Evolutionary conservation across 2,797 vertebrate species (phyloP).

Genomic region (Enteromius mattozi): DNA sequence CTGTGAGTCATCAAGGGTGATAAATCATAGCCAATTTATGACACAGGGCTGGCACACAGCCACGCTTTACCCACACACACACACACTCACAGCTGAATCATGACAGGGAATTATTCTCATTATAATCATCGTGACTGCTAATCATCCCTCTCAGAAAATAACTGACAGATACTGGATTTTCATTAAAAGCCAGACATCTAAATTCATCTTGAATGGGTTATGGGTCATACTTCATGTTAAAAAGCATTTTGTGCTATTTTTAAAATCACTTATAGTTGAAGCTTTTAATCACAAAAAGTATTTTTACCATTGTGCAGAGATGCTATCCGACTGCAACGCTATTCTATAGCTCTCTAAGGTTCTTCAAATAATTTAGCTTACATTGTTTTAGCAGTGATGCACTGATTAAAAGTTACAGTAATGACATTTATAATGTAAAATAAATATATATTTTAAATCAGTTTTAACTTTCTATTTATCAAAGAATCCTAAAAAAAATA

Average conservation of each 20-base stretch:
- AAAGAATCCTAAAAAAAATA: neutral
- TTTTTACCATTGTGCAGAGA: neutral
- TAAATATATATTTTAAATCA: neutral
- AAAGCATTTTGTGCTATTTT: neutral
- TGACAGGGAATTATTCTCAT: conserved; percentile 5
- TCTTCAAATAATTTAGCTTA: too few relatives aligned
- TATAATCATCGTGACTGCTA: conserved; percentile 1
- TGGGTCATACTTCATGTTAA: neutral
- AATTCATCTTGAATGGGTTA: neutral
- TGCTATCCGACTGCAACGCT: neutral
- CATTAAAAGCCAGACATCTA: neutral
- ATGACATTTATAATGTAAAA: neutral
- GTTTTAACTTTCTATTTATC: neutral
- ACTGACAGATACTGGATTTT: conserved; percentile 13
- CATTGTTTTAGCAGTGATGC: neutral
- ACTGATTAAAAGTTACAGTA: neutral
- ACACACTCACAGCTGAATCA: neutral
- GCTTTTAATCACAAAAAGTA: neutral
- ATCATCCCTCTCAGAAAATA: neutral
- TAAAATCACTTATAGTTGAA: neutral
- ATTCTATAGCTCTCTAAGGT: neutral
- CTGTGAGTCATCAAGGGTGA: conserved; percentile 51
- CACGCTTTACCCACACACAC: neutral
- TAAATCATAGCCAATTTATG: conserved; percentile 59
- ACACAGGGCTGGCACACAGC: conserved; percentile 51